Conservation (phyloP, 2,113 vertebrate genomes). For the Gymnobelideus leadbeateri region DNA sequence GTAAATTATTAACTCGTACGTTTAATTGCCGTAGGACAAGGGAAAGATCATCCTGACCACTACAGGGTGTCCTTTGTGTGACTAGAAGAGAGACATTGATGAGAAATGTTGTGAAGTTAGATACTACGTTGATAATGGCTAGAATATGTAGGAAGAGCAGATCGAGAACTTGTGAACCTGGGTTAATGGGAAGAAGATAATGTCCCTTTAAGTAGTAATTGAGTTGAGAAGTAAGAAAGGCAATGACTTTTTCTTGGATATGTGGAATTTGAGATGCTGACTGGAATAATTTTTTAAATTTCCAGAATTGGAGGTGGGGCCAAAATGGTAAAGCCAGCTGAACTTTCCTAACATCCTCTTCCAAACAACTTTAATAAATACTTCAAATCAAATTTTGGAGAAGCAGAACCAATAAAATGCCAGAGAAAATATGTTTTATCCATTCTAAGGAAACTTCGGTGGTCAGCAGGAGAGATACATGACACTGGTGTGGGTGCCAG, state of each 20-base stretch:
- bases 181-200: rapidly evolving
- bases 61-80: neutral
- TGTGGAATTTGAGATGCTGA: neutral
- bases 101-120: neutral
- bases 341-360: neutral
- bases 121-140: neutral
- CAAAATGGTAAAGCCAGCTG: neutral
- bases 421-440: neutral
- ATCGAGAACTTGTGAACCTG: neutral
- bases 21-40: neutral
- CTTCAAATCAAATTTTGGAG: neutral
- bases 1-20: neutral
- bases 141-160: rapidly evolving
- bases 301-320: neutral
- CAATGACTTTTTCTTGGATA: neutral
- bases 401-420: neutral
- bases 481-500: too few species aligned
- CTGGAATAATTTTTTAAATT: neutral
- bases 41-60: neutral
- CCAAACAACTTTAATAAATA: neutral
- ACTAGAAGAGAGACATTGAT: neutral
- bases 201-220: neutral
- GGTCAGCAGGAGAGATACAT: neutral
- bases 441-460: neutral
- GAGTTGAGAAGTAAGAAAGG: neutral